phyloP scores from a whole-genome alignment of 2,888 invertebrate genomes.

The Julus scanicus region DNA sequence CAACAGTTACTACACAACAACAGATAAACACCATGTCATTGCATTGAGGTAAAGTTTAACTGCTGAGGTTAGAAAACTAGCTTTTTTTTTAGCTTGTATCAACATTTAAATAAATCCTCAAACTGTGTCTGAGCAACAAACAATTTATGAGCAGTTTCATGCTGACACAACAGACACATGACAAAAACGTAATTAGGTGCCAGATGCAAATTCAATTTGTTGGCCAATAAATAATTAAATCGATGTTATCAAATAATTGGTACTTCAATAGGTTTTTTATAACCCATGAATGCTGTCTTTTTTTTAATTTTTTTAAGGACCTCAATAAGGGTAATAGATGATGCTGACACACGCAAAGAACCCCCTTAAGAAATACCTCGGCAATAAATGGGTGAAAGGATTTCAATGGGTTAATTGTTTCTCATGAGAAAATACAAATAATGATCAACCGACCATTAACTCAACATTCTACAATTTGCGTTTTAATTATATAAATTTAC shows the following conservation, averaged over 20 bases:
- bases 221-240: conserved; percentile 51
- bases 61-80: neutral
- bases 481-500: neutral
- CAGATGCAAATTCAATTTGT: conserved; percentile 53
- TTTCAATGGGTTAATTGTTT: neutral
- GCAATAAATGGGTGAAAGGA: neutral
- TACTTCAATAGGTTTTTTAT: neutral
- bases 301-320: neutral
- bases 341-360: conserved; percentile 23
- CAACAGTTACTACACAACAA: no score
- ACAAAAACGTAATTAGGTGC: conserved; percentile 20
- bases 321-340: conserved; percentile 9
- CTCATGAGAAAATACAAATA: no score
- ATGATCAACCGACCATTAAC: no score
- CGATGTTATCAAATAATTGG: conserved; percentile 41
- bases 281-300: neutral
- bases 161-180: conserved; percentile 17
- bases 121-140: neutral
- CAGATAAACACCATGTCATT: neutral
- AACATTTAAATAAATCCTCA: neutral
- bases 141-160: conserved; percentile 42
- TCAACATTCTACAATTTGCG: neutral
- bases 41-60: neutral
- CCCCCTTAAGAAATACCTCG: neutral
- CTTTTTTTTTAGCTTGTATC: neutral